Percentiles rank a stretch among this genome's conserved stretches.
phyloP scores from a whole-genome alignment of 2,113 vertebrate species.

The Orientallactaga bullata region DNA sequence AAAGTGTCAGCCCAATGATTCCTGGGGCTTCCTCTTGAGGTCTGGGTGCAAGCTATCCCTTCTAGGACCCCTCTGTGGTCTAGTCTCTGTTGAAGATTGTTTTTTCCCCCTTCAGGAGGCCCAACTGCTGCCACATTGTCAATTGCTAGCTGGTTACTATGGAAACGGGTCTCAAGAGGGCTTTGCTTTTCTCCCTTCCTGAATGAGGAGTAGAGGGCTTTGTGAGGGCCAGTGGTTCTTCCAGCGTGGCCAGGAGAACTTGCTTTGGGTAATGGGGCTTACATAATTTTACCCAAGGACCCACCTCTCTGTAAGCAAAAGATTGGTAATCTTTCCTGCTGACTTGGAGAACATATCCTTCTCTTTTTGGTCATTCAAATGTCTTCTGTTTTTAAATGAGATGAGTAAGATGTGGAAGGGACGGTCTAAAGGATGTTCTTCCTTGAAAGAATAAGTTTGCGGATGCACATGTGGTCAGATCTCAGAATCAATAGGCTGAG shows the following conservation, averaged over 20 bases:
- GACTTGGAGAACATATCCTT: neutral
- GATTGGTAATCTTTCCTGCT: conserved; percentile 24
- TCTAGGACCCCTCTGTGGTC: conserved; percentile 56
- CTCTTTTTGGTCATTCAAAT: conserved; percentile 22
- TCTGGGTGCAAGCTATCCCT: conserved; percentile 8
- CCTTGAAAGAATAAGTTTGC: conserved; percentile 42
- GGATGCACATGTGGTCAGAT: neutral
- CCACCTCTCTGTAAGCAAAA: conserved; percentile 27
- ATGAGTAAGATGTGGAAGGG: conserved; percentile 27
- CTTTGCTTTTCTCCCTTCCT: conserved; percentile 82
- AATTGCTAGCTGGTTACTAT: conserved; percentile 81
- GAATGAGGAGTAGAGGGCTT: conserved; percentile 74
- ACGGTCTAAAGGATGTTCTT: conserved; percentile 29
- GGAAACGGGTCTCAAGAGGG: conserved; percentile 82
- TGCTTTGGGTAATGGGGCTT: conserved; percentile 51
- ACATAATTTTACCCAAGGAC: conserved; percentile 51
- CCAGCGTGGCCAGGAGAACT: conserved; percentile 7
- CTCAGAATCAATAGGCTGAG: conserved; percentile 41
- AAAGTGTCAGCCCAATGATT: neutral
- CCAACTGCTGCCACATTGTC: conserved; percentile 80
- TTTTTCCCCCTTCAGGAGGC: conserved; percentile 77
- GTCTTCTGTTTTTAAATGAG: conserved; percentile 51
- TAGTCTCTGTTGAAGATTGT: conserved; percentile 76
- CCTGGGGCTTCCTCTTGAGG: neutral
- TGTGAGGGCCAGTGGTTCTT: conserved; percentile 55